Evolutionary conservation across 2,888 invertebrate species (phyloP), one percentile per base, ranked within the genome.

Genomic region (Hemistola chrysoprasaria): DNA sequence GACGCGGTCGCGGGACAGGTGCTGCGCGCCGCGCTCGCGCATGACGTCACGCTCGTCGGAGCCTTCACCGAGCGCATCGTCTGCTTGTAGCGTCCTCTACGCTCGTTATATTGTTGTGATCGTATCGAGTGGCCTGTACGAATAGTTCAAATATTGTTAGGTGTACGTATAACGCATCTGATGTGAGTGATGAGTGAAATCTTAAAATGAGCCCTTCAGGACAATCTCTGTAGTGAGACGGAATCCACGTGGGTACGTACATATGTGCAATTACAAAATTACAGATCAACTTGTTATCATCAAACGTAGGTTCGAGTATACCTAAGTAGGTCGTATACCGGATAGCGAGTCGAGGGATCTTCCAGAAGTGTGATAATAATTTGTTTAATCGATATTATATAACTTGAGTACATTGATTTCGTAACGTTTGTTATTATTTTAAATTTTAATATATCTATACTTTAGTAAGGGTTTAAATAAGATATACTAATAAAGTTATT

Each of bases 21-120:
- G 22, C 70, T 88, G 78, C 78, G 88, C 25, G 86, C 85, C 10
- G 80, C 83, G 8, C 75, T 87, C 16, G 68, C 78, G 25, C 59
- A 62, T 21, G 87, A 88, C 58, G 79, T 88, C 76, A 77, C 68
- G 27, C 65, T 88, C 43, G 58, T 86, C 8, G 86, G 86, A 20
- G 87, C 85, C 26, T 86, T 88, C 52, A 87, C 86, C 6, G 87
- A 88, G 58, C 78, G 77, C 27, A 73, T 78, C 30, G 86, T 84
- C 32, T 83, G 85, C 50, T 74, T 85, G 77, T 87, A 85, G 75
- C 75, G 52, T 29, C 29, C 38, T 31, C 10, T 10, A 24, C 41
- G 9, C 8, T 8, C 33, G 37, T 29, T 29, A 26, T 16, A 6
- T 5, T 11, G 8, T 29, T 16, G 8, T 8, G 20, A 20, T 8